phyloP scores from a whole-genome alignment of 2,797 vertebrate genomes.

The Pangasius sanitwongsei region DNA sequence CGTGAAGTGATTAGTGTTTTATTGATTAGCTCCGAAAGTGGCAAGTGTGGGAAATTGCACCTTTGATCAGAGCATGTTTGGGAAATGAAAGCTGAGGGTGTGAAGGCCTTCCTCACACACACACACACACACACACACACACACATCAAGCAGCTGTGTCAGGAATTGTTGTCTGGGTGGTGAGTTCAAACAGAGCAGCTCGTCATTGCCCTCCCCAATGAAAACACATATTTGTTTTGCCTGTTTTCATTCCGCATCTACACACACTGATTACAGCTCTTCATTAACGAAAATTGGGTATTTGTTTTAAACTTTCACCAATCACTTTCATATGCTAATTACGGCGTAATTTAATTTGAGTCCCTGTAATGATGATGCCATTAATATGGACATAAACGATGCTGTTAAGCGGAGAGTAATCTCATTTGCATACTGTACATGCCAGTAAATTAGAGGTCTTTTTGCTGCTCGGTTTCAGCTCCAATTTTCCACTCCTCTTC shows the following conservation, averaged over 20 bases:
- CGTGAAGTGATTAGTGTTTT: constrained; percentile 82
- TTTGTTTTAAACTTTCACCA: constrained; percentile 99
- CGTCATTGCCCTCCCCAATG: constrained; percentile 16
- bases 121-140: neutral
- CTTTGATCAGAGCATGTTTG: constrained; percentile 80
- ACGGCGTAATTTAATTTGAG: constrained; percentile 99
- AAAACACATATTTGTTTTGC: constrained; percentile 96
- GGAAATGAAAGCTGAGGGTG: constrained; percentile 75
- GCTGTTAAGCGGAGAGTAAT: constrained; percentile 99
- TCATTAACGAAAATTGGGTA: constrained; percentile 99
- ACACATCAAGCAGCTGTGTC: constrained; percentile 12
- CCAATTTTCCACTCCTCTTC: constrained; percentile 99
- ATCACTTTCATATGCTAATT: constrained; percentile 99
- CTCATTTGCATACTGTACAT: constrained; percentile 99
- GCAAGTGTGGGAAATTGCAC: constrained; percentile 81
- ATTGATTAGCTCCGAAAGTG: constrained; percentile 82
- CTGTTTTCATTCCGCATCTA: constrained; percentile 94
- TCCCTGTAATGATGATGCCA: constrained; percentile 99
- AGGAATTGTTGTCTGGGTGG: constrained; percentile 23
- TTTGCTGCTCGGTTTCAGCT: constrained; percentile 92
- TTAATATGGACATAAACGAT: constrained; percentile 99
- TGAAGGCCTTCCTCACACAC: constrained; percentile 52
- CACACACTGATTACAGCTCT: constrained; percentile 95
- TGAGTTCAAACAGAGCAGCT: constrained; percentile 7
- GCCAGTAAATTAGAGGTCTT: constrained; percentile 98